Evolutionary conservation across 2,797 vertebrate genomes (phyloP).

Genomic region (Tadarida brasiliensis): DNA sequence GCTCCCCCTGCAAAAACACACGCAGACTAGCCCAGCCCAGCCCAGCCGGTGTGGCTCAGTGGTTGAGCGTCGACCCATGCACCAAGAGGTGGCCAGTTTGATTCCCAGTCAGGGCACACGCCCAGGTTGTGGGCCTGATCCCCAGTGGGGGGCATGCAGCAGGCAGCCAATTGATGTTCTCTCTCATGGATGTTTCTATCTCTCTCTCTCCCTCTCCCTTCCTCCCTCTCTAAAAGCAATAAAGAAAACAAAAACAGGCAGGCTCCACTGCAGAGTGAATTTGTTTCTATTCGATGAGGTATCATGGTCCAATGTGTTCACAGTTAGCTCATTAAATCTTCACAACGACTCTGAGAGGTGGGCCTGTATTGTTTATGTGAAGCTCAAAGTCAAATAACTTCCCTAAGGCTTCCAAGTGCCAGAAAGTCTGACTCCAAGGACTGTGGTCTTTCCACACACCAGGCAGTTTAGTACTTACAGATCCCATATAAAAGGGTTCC

Average conservation of each 20-base stretch:
- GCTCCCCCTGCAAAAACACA: too few species aligned
- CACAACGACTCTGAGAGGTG: not conserved
- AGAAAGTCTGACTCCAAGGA: conserved; percentile 22
- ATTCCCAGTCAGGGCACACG: too few species aligned
- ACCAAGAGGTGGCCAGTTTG: too few species aligned
- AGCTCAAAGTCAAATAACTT: not conserved
- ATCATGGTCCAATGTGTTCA: not conserved
- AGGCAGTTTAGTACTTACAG: not conserved
- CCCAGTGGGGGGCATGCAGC: too few species aligned
- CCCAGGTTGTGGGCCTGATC: too few species aligned
- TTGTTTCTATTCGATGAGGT: not conserved
- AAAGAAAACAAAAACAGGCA: not conserved
- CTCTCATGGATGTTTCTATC: too few species aligned
- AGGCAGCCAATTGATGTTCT: too few species aligned
- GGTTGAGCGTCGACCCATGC: too few species aligned
- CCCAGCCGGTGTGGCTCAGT: too few species aligned
- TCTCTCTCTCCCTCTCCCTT: too few species aligned
- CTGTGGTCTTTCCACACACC: not conserved
- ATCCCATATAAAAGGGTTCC: not conserved
- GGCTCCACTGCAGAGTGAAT: not conserved
- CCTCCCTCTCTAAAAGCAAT: too few species aligned
- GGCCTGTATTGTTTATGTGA: not conserved
- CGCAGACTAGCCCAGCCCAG: too few species aligned
- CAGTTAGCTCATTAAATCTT: not conserved
- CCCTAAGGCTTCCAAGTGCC: not conserved